Base-by-base conservation (phyloP, 1,140 invertebrate genomes). In the Steinernema khuongi region DNA sequence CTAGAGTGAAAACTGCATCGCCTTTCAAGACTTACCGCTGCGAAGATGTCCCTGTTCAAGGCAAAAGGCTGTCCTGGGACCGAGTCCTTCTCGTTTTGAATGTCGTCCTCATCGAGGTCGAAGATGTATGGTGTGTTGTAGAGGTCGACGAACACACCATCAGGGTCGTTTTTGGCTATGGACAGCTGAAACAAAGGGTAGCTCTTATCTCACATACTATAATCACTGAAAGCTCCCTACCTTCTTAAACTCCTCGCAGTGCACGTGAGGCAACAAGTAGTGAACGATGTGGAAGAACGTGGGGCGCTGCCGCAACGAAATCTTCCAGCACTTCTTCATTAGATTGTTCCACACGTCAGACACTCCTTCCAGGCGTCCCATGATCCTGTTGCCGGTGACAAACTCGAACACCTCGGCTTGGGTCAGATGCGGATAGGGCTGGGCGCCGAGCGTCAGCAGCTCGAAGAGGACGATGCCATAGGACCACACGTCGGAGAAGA, bases 401-500 rank as follows among this genome's bases (percentile, higher is more conserved):
- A 97, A 94, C 28, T 91, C 89, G 31, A 85, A 73, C 7, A 84
- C 89, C 86, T 90, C 86, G 80, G 89, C 88, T 80, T 90, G 90
- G 0, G 87, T 88, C 67, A 90, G 87, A 86, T 94, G 90, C 79
- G 92, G 91, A 86, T 98, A 99, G 14, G 96, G 96, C 86, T 97
- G 94, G 66, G 92, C 93, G 19, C 93, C 94, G 18, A 97, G 88
- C 0, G 95, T 98, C 1, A 92, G 92, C 93, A 98, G 97, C 88
- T 98, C 96, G 93, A 94, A 98, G 28, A 98, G 86, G 1, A 98
- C 94, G 18, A 97, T 91, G 33, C 95, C 95, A 86, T 92, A 97
- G 84, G 92, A 60, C 94, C 96, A 99, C 1, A 95, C 92, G 87
- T 99, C 96, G 41, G 93, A 96, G 83, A 89, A 90, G 85, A 90